phyloP scores from a whole-genome alignment of 2,113 vertebrate genomes.

The Alligator sinensis region DNA sequence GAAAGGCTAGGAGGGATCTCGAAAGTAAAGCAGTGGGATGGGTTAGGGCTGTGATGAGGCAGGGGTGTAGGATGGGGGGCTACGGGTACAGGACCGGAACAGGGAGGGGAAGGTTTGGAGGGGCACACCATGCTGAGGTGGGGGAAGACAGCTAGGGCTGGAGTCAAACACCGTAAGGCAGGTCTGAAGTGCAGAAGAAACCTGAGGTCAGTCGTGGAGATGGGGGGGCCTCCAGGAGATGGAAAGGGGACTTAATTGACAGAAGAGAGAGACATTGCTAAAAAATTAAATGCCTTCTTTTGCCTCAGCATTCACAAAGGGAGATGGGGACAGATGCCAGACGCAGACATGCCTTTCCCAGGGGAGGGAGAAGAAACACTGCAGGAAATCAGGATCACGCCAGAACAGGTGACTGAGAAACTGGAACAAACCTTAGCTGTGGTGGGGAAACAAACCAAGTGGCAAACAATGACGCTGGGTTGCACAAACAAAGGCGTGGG shows the following conservation, averaged over 20 bases:
- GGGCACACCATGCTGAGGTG: fast-evolving
- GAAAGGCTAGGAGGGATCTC: not conserved
- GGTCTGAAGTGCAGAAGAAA: constrained; percentile 44
- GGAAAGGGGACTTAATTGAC: constrained; percentile 61
- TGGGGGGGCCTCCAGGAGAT: constrained; percentile 62
- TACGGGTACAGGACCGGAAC: not conserved
- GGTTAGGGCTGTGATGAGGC: not conserved
- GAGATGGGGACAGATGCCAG: constrained; percentile 63
- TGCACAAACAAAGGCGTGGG: constrained; percentile 60
- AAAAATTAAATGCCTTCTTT: constrained; percentile 74
- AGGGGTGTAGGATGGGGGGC: not conserved
- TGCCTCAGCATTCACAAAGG: constrained; percentile 67
- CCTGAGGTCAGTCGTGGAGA: constrained; percentile 59
- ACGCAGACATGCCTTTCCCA: constrained; percentile 72
- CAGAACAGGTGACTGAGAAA: constrained; percentile 67
- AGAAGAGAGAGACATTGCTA: constrained; percentile 71
- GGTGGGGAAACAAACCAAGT: constrained; percentile 59
- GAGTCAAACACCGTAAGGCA: not conserved
- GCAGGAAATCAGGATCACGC: constrained; percentile 71
- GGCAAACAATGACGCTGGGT: constrained; percentile 47
- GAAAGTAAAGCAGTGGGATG: not conserved
- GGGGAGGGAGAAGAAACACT: constrained; percentile 64
- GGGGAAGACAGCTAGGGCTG: not conserved
- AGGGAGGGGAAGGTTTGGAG: not conserved
- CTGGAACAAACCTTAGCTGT: constrained; percentile 68